These are phyloP conservation scores for Odocoileus virginianus DNA, from an alignment of 2,113 vertebrate genomes.

Conservation along the genomic window DNA sequence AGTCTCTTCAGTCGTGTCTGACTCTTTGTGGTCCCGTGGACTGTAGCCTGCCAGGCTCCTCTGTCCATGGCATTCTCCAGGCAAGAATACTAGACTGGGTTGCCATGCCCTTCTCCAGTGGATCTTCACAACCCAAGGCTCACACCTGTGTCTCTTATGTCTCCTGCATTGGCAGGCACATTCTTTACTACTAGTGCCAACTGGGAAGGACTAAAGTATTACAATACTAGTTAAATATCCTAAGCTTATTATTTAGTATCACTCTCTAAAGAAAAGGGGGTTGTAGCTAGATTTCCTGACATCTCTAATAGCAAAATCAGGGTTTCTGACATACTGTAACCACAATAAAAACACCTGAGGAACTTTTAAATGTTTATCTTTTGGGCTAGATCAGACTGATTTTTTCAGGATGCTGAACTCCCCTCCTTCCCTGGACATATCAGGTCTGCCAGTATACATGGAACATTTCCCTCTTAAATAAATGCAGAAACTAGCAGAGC, in stretches of 20 bases:
- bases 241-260: not conserved
- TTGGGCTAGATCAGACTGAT: not conserved
- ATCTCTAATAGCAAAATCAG: not conserved
- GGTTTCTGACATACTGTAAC: not conserved
- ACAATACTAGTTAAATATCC: not conserved
- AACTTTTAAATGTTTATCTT: not conserved
- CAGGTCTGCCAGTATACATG: not conserved
- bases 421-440: not conserved
- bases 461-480: not conserved
- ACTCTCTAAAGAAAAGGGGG: not conserved
- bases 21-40: not conserved
- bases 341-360: not conserved
- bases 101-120: not conserved
- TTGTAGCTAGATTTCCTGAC: not conserved
- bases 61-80: not conserved
- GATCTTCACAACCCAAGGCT: not conserved
- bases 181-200: not conserved
- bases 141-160: not conserved
- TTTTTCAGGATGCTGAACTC: not conserved
- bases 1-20: accelerated
- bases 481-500: not conserved
- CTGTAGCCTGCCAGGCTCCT: not conserved
- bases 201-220: not conserved
- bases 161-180: not conserved
- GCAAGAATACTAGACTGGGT: not conserved